phyloP scores from a whole-genome alignment of 2,113 vertebrate species.

The Brachionichthys hirsutus region DNA sequence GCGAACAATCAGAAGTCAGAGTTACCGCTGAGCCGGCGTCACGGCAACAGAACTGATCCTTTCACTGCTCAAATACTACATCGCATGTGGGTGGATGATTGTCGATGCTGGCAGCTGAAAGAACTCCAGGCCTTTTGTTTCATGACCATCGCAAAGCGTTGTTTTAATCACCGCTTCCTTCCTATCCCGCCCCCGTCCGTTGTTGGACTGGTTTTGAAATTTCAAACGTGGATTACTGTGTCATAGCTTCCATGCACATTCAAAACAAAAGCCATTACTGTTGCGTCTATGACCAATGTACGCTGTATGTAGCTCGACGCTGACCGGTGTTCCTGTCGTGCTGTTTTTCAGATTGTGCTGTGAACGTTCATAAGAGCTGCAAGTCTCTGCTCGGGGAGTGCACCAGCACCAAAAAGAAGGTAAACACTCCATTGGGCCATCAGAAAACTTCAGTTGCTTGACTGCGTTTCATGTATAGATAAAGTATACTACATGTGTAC shows the following conservation, averaged over 20 bases:
- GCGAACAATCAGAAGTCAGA: too few relatives aligned
- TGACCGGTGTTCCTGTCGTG: conserved; percentile 36
- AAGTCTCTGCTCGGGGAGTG: conserved; percentile 86
- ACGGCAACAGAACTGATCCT: too few relatives aligned
- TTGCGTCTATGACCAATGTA: neutral
- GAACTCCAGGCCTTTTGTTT: conserved; percentile 10
- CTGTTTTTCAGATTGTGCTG: conserved; percentile 83
- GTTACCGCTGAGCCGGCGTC: too few relatives aligned
- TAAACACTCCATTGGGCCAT: conserved; percentile 55
- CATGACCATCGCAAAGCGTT: neutral
- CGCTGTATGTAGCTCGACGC: conserved; percentile 1
- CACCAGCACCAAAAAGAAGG: conserved; percentile 84
- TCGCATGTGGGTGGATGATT: neutral
- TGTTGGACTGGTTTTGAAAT: conserved; percentile 8
- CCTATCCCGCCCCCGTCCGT: neutral
- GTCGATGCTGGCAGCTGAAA: neutral
- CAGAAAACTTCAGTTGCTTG: neutral
- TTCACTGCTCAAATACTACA: neutral
- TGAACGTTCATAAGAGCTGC: conserved; percentile 92
- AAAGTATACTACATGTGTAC: too few relatives aligned
- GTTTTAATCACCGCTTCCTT: neutral
- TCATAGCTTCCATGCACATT: neutral
- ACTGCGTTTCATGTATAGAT: too few relatives aligned
- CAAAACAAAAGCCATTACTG: neutral
- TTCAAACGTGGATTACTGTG: conserved; percentile 5